These are phyloP conservation scores for Holocentrus rufus DNA, from an alignment of 2,797 vertebrate genomes.

Conservation along the genomic window DNA sequence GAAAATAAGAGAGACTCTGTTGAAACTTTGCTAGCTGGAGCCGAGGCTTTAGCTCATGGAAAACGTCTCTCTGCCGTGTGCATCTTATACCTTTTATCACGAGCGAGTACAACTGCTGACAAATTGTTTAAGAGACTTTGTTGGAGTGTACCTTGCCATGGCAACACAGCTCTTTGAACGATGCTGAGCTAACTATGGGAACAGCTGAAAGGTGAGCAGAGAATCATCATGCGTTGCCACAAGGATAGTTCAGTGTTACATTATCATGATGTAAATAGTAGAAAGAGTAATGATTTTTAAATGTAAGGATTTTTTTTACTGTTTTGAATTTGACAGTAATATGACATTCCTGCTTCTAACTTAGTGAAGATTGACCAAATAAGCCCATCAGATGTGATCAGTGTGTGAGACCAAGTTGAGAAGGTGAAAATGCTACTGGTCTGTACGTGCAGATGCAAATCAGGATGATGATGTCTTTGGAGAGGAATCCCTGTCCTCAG, in stretches of 20 bases:
- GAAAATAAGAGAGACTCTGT: constrained; percentile 25
- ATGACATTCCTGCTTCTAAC: neutral
- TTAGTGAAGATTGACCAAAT: neutral
- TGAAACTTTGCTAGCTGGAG: constrained; percentile 39
- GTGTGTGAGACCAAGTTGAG: constrained; percentile 26
- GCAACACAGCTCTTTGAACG: constrained; percentile 61
- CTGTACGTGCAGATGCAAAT: constrained; percentile 35
- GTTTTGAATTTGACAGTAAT: constrained; percentile 3
- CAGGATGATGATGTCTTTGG: constrained; percentile 50
- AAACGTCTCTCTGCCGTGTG: constrained; percentile 35
- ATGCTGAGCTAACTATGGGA: constrained; percentile 80
- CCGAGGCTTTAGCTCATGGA: constrained; percentile 19
- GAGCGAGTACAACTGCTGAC: constrained; percentile 12
- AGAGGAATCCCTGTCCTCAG: constrained; percentile 55
- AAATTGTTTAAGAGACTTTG: constrained; percentile 45
- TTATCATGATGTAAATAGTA: constrained; percentile 5
- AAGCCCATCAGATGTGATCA: neutral
- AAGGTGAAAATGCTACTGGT: constrained; percentile 33
- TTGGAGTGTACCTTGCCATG: constrained; percentile 54
- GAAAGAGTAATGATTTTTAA: neutral
- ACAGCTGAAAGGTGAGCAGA: constrained; percentile 82
- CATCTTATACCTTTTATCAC: constrained; percentile 29
- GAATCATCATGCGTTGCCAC: constrained; percentile 18
- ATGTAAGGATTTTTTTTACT: neutral
- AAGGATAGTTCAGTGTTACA: neutral